Conservation (phyloP, 92 coral and sea anemone species). For the Hydrozoanthus gracilis region DNA sequence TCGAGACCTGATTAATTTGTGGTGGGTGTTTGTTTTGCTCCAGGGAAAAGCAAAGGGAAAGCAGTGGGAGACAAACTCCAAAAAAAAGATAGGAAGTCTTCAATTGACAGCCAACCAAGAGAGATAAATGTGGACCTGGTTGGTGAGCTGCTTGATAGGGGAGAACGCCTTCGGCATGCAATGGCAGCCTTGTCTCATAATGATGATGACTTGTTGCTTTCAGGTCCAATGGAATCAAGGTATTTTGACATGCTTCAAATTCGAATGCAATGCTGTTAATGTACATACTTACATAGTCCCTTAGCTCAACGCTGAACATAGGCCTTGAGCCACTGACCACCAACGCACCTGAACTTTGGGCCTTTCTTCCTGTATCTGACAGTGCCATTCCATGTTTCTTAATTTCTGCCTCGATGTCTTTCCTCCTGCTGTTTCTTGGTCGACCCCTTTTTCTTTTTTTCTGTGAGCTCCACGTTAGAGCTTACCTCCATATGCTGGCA, state of each 20-base stretch:
- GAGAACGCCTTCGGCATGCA: slow-evolving; percentile 82
- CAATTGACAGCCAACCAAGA: slow-evolving; percentile 9
- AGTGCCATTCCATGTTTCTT: too few relatives aligned
- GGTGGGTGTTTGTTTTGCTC: neutral
- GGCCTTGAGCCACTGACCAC: too few relatives aligned
- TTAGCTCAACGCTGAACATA: too few relatives aligned
- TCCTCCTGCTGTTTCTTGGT: too few relatives aligned
- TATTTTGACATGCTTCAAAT: neutral
- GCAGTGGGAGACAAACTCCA: neutral
- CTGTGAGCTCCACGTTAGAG: too few relatives aligned
- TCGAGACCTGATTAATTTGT: neutral
- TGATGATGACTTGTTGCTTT: slow-evolving; percentile 41
- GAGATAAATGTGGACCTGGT: slow-evolving; percentile 73
- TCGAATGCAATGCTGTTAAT: neutral
- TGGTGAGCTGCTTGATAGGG: slow-evolving; percentile 87
- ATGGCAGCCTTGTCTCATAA: slow-evolving; percentile 70
- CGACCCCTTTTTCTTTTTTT: too few relatives aligned
- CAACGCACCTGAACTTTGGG: too few relatives aligned
- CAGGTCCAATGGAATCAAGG: neutral
- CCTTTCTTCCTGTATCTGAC: too few relatives aligned
- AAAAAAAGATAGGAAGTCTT: neutral
- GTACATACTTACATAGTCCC: too few relatives aligned
- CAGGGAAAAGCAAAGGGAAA: neutral
- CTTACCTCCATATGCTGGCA: too few relatives aligned
- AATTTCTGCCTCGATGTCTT: too few relatives aligned